Conservation (phyloP, 2,113 vertebrate genomes). For the Seriola rivoliana region DNA sequence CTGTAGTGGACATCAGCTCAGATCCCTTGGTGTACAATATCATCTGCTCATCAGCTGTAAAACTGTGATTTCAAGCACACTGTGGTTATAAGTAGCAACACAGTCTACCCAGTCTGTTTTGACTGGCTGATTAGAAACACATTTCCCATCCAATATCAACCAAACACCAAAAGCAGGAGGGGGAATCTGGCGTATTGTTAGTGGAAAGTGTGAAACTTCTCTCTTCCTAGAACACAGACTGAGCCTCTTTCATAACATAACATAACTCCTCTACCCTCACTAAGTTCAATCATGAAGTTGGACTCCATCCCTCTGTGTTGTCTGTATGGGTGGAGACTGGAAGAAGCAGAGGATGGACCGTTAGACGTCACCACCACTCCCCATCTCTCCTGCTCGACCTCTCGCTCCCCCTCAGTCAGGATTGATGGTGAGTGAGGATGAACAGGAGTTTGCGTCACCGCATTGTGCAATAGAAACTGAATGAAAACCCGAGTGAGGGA, state of each 20-base stretch:
- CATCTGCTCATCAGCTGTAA: conserved; percentile 19
- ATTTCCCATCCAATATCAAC: conserved; percentile 54
- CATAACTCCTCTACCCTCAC: conserved; percentile 19
- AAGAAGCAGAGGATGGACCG: conserved; percentile 60
- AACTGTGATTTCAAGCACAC: conserved; percentile 4
- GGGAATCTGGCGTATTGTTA: conserved; percentile 23
- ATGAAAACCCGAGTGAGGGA: conserved; percentile 12
- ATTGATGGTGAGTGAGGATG: conserved; percentile 37
- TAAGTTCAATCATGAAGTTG: conserved; percentile 22
- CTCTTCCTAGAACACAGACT: conserved; percentile 31
- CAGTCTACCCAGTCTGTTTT: conserved; percentile 38
- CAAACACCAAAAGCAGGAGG: conserved; percentile 9
- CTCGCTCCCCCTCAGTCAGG: conserved; percentile 47
- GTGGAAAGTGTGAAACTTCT: conserved; percentile 57
- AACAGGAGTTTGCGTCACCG: conserved; percentile 1
- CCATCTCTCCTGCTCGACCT: conserved; percentile 32
- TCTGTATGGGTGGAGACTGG: conserved; percentile 68
- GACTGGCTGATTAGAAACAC: conserved; percentile 63
- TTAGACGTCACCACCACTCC: conserved; percentile 69
- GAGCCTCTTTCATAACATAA: conserved; percentile 45
- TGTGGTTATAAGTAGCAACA: conserved; percentile 32
- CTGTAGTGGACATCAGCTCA: conserved; percentile 19
- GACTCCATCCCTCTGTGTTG: conserved; percentile 33
- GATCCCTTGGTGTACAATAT: conserved; percentile 1
- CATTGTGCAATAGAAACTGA: neutral